phyloP scores from a whole-genome alignment of 2,888 invertebrate species.

The Drosophila nr. medialis region DNA sequence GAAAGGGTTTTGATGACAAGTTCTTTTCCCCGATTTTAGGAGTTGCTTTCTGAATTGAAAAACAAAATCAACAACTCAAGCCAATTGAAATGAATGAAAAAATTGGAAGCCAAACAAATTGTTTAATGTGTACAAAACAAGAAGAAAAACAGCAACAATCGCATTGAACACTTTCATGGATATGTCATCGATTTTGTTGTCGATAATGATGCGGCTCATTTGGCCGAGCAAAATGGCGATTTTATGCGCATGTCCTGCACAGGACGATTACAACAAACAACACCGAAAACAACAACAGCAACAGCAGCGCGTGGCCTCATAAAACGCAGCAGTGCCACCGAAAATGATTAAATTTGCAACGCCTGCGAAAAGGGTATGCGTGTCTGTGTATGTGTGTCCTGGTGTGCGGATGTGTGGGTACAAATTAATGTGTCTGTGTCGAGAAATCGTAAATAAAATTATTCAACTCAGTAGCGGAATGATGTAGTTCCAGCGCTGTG shows the following conservation, averaged over 20 bases:
- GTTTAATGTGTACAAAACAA: conserved; percentile 8
- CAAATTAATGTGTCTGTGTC: conserved; percentile 9
- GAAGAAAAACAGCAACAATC: conserved; percentile 21
- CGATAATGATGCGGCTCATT: conserved; percentile 74
- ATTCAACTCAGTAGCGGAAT: conserved; percentile 21
- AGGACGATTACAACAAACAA: not conserved
- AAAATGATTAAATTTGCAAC: conserved; percentile 65
- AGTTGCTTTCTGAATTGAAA: not conserved
- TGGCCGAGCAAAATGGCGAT: conserved; percentile 50
- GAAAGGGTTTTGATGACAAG: no score
- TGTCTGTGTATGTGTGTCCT: not conserved
- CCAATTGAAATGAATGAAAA: not conserved
- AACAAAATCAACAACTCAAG: not conserved
- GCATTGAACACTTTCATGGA: conserved; percentile 32
- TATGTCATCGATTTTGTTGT: conserved; percentile 52
- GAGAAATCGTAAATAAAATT: conserved; percentile 43
- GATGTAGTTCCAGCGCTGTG: not conserved
- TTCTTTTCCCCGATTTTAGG: no score
- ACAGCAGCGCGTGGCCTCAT: conserved; percentile 43
- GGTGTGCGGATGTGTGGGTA: not conserved
- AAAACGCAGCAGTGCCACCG: conserved; percentile 55
- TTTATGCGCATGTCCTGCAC: conserved; percentile 35
- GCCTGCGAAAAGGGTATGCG: conserved; percentile 23
- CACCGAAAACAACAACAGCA: not conserved
- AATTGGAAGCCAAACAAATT: not conserved